These are phyloP conservation scores for Mus caroli DNA, from an alignment of 2,797 vertebrate species.

Conservation along the genomic window DNA sequence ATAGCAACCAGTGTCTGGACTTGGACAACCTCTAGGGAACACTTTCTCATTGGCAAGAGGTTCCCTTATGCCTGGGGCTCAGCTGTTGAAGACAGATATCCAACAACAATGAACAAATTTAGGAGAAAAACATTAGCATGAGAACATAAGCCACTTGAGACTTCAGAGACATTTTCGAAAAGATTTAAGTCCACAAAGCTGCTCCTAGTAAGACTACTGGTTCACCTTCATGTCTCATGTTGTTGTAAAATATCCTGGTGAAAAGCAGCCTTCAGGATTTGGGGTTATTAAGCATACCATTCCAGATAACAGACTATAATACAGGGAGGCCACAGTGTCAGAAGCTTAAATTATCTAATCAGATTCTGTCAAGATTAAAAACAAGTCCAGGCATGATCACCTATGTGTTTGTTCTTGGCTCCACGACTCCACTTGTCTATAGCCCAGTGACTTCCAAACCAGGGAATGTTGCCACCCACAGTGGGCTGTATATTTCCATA, in stretches of 20 bases:
- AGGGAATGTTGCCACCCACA: not conserved
- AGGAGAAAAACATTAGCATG: slow-evolving; percentile 59
- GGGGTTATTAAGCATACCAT: not conserved
- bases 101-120: slow-evolving; percentile 65
- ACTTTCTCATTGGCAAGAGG: not conserved
- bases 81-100: slow-evolving; percentile 68
- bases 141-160: slow-evolving; percentile 69
- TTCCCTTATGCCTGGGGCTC: not conserved
- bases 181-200: slow-evolving; percentile 5
- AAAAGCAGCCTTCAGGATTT: not conserved
- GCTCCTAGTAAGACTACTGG: slow-evolving; percentile 52
- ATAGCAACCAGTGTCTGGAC: not conserved
- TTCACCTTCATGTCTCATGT: not conserved
- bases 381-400: not conserved
- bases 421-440: not conserved
- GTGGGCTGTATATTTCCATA: not conserved
- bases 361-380: not conserved
- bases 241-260: not conserved
- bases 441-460: not conserved
- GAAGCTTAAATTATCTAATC: not conserved
- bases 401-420: not conserved
- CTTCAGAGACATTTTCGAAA: slow-evolving; percentile 52
- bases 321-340: not conserved
- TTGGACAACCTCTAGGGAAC: not conserved
- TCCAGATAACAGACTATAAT: not conserved